Evolutionary conservation across 2,888 invertebrate genomes (phyloP).

Genomic region (Mechanitis messenoides): DNA sequence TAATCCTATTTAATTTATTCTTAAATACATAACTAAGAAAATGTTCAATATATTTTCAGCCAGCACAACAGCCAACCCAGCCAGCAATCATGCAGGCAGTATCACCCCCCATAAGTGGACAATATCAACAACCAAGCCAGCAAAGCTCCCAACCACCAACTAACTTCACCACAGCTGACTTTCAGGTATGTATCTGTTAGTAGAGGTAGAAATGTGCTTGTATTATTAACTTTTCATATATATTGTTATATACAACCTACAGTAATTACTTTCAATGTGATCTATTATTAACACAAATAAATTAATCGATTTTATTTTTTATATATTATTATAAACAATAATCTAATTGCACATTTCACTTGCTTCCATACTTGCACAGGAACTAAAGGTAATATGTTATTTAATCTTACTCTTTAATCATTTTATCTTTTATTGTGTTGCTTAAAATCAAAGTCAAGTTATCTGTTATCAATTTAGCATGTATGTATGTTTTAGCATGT

Average conservation of each 20-base stretch:
- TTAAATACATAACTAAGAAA: background rate
- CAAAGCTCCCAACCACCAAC: slow-evolving; percentile 69
- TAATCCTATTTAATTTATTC: background rate
- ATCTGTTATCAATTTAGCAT: background rate
- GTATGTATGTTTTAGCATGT: background rate
- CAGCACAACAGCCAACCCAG: slow-evolving; percentile 72
- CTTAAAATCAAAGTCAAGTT: slow-evolving; percentile 11
- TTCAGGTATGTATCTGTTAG: slow-evolving; percentile 75
- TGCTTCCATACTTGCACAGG: slow-evolving; percentile 54
- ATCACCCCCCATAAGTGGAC: slow-evolving; percentile 76
- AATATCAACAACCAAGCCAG: slow-evolving; percentile 80
- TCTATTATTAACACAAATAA: too few species aligned
- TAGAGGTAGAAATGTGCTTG: too few species aligned
- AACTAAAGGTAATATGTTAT: slow-evolving; percentile 60
- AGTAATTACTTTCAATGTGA: too few species aligned
- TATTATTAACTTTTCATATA: too few species aligned
- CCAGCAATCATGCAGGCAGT: slow-evolving; percentile 90
- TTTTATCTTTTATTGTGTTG: slow-evolving; percentile 12
- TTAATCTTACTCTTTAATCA: slow-evolving; percentile 10
- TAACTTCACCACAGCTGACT: slow-evolving; percentile 82
- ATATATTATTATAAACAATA: too few species aligned
- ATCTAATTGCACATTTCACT: slow-evolving; percentile 14
- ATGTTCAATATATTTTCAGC: slow-evolving; percentile 25
- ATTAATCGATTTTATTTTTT: too few species aligned
- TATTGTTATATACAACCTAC: too few species aligned